Percentiles rank a stretch among this genome's conserved stretches.
phyloP scores from a whole-genome alignment of 2,797 vertebrate species.

The Megalops cyprinoides region DNA sequence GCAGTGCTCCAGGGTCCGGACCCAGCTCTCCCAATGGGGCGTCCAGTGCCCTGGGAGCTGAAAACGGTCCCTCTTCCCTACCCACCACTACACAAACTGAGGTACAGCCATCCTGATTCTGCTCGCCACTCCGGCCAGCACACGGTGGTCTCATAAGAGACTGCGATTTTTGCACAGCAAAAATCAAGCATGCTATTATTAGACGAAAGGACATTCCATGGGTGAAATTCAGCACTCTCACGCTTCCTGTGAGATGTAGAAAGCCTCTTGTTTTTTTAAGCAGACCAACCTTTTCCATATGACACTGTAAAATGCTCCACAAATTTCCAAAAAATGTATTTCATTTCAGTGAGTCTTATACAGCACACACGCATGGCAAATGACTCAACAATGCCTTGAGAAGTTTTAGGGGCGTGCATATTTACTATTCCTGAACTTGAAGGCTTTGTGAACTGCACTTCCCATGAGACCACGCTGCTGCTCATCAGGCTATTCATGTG shows the following conservation, averaged over 20 bases:
- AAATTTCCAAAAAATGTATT: constrained; percentile 5
- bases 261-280: constrained; percentile 21
- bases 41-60: constrained; percentile 83
- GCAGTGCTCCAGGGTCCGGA: constrained; percentile 91
- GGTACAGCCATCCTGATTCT: constrained; percentile 68
- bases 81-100: constrained; percentile 86
- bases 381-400: not conserved
- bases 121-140: not conserved
- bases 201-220: constrained; percentile 28
- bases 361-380: not conserved
- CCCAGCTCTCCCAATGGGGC: constrained; percentile 95
- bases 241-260: constrained; percentile 20
- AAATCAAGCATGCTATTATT: constrained; percentile 24
- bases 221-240: constrained; percentile 20
- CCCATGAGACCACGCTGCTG: not conserved
- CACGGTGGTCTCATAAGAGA: constrained; percentile 22
- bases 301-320: not conserved
- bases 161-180: not conserved
- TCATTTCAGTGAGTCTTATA: not conserved
- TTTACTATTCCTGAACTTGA: not conserved
- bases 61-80: constrained; percentile 87
- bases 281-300: constrained; percentile 12
- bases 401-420: not conserved
- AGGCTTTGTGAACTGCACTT: not conserved
- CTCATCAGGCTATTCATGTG: constrained; percentile 40